Conservation (phyloP, 1,140 invertebrate genomes). For the Coptotermes formosanus region DNA sequence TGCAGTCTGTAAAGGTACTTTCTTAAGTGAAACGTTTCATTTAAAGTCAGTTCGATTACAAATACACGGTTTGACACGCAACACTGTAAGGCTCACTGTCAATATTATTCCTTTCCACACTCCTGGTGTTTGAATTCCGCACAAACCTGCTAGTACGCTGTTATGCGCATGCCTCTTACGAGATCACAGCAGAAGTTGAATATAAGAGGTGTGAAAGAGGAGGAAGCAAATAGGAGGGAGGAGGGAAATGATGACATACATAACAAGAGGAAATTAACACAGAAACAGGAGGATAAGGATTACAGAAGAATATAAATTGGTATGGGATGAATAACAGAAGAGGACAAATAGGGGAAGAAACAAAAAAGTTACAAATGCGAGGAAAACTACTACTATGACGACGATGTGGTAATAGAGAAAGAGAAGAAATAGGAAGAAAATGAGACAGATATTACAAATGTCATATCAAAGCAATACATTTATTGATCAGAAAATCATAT, state of each 20-base stretch:
- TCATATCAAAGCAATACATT: too few species aligned
- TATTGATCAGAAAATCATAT: too few species aligned
- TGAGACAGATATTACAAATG: not conserved
- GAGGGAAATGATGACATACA: not conserved
- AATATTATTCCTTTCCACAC: too few species aligned
- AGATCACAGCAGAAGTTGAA: not conserved
- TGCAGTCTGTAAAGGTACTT: too few species aligned
- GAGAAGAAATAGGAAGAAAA: not conserved
- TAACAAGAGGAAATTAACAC: not conserved
- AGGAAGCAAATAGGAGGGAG: not conserved
- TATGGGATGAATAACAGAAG: not conserved
- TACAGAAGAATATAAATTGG: not conserved
- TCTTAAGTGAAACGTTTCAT: too few species aligned
- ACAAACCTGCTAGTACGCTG: too few species aligned
- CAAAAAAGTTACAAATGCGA: not conserved
- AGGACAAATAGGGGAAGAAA: not conserved
- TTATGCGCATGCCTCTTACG: too few species aligned
- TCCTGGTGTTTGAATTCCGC: too few species aligned
- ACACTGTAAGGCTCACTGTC: too few species aligned
- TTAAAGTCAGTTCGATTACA: too few species aligned
- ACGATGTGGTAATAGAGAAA: not conserved
- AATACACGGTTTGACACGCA: too few species aligned
- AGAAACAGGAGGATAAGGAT: not conserved
- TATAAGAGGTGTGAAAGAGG: not conserved
- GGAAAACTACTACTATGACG: too few species aligned